Base-by-base conservation (phyloP, 2,888 invertebrate species). In the Hylaea fasciaria region DNA sequence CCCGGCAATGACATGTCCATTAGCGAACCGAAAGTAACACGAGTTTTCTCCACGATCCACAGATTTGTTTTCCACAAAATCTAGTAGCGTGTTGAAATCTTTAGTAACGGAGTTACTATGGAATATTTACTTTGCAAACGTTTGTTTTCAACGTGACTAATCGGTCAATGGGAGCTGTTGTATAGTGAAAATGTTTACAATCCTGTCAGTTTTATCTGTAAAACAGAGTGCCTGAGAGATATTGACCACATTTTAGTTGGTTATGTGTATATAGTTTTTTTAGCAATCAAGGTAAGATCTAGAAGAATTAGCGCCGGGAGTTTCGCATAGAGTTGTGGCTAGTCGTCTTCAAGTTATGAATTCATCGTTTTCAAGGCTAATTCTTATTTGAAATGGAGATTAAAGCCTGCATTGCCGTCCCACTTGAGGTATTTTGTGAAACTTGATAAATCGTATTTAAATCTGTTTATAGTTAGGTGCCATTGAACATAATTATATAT, bases 1-100 rank as follows among this genome's bases (percentile, higher is more conserved):
- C 22, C 39, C 54, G 28, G 43, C 50, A 22, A 41, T 37, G 50
- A 51, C 55, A 55, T 51, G 46, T 55, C 40, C 41, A 46, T 54
- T 47, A 35, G 22, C 22, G 22, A 22, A 22, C 22, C 40, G 14
- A 50, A 32, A 53, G 48, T 44, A 53, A 45, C 12, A 46, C 54
- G 59, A 48, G 49, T 50, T 49, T 60, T 50, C 49, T 59, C 40
- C 7, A 14, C 37, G 35, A 45, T 50, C 45, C 44, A 44, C 37
- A 16, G 12, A 37, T 45, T 16, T 53, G 41, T 48, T 54, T 54
- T 53, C 28, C 43, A 53, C 13, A 50, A 50, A 50, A 50, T n/a
- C 47, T 32, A 37, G 51, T 46, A 13, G 47, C 13, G 13, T 44
- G 28, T 44, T 28, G 9, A 47, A 48, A 48, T 56, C 28, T 44